phyloP scores from a whole-genome alignment of 1,140 invertebrate species.

The Acyrthosiphon pisum region DNA sequence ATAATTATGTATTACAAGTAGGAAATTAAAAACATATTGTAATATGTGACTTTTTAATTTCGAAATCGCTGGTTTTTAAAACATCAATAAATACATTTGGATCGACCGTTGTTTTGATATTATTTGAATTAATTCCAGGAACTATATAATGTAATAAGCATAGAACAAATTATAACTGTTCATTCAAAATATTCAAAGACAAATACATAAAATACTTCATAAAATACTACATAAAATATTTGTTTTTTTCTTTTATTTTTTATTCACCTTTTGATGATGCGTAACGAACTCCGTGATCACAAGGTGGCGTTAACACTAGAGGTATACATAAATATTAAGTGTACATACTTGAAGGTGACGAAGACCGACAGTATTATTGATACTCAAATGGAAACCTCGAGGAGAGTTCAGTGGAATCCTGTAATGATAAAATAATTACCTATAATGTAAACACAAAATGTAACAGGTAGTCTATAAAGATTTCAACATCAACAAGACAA shows the following conservation, averaged over 20 bases:
- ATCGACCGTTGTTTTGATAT: neutral
- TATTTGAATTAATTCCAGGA: neutral
- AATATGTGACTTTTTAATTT: neutral
- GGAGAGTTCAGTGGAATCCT: neutral
- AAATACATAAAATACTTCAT: neutral
- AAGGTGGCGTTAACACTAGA: conserved; percentile 25
- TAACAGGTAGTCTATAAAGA: neutral
- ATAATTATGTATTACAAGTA: neutral
- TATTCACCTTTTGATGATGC: neutral
- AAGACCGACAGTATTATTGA: conserved; percentile 48
- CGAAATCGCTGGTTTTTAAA: neutral
- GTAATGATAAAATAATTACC: conserved; percentile 46
- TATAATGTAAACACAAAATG: conserved; percentile 21
- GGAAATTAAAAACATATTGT: neutral
- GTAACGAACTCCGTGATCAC: conserved; percentile 31
- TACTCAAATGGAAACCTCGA: neutral
- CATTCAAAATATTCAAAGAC: neutral
- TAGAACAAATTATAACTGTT: neutral
- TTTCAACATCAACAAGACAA: neutral
- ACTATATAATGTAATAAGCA: neutral
- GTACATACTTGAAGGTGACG: neutral
- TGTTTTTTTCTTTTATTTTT: neutral
- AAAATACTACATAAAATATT: too few relatives aligned
- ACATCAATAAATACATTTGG: neutral
- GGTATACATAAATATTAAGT: neutral